Conservation (phyloP, 30 jellyfish, hydroid and myxozoan genomes). For the Morbakka virulenta region DNA sequence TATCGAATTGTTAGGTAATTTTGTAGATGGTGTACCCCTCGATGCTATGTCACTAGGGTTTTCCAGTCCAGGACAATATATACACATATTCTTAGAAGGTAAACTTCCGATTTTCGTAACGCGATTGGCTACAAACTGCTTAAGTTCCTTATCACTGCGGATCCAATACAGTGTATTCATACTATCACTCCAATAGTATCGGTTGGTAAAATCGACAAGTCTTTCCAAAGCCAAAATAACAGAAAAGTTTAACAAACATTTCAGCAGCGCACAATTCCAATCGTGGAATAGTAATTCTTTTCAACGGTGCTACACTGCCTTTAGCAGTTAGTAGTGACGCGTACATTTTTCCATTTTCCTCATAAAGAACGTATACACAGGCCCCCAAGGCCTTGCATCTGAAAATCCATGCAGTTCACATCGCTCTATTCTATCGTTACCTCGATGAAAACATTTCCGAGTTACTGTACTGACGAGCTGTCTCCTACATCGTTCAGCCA, state of each 20-base stretch:
- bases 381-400: conserved; percentile 29
- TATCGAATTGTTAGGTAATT: conserved; percentile 1
- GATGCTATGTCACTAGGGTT: conserved; percentile 41
- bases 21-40: conserved; percentile 21
- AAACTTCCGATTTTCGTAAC: conserved; percentile 9
- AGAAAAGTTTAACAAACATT: not conserved
- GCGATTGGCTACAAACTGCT: conserved; percentile 22
- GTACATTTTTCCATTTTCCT: not conserved
- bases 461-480: not conserved
- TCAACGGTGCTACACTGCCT: conserved; percentile 8
- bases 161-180: conserved; percentile 2
- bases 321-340: not conserved
- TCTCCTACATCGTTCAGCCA: not conserved
- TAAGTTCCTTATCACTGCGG: not conserved
- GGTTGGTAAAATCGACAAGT: not conserved
- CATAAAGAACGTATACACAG: conserved; percentile 4
- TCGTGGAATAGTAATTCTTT: not conserved
- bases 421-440: not conserved
- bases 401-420: conserved; percentile 11
- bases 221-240: not conserved
- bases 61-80: conserved; percentile 31
- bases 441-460: not conserved
- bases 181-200: conserved; percentile 1
- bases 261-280: too few species aligned
- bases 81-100: conserved; percentile 1